A percentile compares a stretch with the other conserved stretches of the same genome.
Conservation (phyloP, 2,888 invertebrate species). For the Tenodera sinensis region DNA sequence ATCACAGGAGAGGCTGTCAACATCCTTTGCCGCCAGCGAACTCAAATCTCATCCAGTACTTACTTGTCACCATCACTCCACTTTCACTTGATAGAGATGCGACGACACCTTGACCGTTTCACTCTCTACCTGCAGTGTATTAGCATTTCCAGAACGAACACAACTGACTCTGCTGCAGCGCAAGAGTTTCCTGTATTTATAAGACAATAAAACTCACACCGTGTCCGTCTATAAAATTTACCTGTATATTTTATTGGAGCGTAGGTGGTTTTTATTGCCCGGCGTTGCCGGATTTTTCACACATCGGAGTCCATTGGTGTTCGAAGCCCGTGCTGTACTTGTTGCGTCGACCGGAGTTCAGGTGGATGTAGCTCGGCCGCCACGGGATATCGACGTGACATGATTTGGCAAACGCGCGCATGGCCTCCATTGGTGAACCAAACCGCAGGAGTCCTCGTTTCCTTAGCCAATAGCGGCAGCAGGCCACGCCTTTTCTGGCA, state of each 20-base stretch:
- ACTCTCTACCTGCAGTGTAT: not conserved
- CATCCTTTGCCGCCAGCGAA: not conserved
- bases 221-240: not conserved
- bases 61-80: not conserved
- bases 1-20: not conserved
- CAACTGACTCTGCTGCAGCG: not conserved
- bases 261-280: not conserved
- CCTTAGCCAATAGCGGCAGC: not conserved
- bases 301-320: not conserved
- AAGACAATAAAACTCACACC: conserved; percentile 11
- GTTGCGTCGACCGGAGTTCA: not conserved
- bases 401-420: conserved; percentile 21
- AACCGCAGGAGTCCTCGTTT: not conserved
- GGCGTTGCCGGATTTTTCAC: not conserved
- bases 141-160: not conserved
- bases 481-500: conserved; percentile 9
- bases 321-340: not conserved
- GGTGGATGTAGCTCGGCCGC: not conserved
- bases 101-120: not conserved
- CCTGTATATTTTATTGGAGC: not conserved
- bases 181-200: not conserved
- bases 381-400: conserved; percentile 6
- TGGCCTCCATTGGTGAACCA: not conserved
- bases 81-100: not conserved
- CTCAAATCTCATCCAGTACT: too few relatives aligned